phyloP scores from a whole-genome alignment of 2,797 vertebrate genomes.

The Poeciliopsis paucimaculata region DNA sequence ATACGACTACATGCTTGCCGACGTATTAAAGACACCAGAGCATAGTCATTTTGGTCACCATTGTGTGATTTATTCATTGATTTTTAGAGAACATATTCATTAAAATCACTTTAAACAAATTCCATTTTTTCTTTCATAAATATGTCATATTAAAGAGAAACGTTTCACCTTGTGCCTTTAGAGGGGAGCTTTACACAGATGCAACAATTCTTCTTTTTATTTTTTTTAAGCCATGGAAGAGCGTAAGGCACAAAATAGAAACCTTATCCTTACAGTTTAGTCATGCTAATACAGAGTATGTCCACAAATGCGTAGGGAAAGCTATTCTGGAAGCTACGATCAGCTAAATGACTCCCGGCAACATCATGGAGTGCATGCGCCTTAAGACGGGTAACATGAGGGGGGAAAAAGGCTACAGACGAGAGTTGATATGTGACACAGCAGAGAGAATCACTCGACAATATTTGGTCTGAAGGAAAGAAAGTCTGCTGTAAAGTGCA shows the following conservation, averaged over 20 bases:
- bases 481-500: slow-evolving; percentile 76
- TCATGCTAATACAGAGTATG: slow-evolving; percentile 84
- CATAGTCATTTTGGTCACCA: slow-evolving; percentile 54
- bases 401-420: slow-evolving; percentile 26
- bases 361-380: slow-evolving; percentile 77
- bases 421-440: slow-evolving; percentile 33
- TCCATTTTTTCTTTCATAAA: slow-evolving; percentile 81
- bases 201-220: slow-evolving; percentile 35
- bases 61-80: slow-evolving; percentile 80
- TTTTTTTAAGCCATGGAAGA: slow-evolving; percentile 81
- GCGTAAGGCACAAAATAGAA: slow-evolving; percentile 91
- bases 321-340: slow-evolving; percentile 79
- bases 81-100: slow-evolving; percentile 82
- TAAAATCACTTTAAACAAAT: slow-evolving; percentile 83
- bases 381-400: slow-evolving; percentile 58
- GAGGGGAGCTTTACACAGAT: slow-evolving; percentile 70
- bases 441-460: slow-evolving; percentile 50
- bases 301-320: slow-evolving; percentile 80
- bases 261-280: slow-evolving; percentile 78
- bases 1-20: not conserved
- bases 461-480: slow-evolving; percentile 74
- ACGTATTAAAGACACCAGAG: slow-evolving; percentile 12
- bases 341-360: slow-evolving; percentile 73
- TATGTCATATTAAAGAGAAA: slow-evolving; percentile 86
- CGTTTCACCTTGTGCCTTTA: slow-evolving; percentile 81